Percentiles rank a stretch among this genome's conserved stretches.
phyloP scores from a whole-genome alignment of 2,888 invertebrate genomes.

The Tiliacea aurago region DNA sequence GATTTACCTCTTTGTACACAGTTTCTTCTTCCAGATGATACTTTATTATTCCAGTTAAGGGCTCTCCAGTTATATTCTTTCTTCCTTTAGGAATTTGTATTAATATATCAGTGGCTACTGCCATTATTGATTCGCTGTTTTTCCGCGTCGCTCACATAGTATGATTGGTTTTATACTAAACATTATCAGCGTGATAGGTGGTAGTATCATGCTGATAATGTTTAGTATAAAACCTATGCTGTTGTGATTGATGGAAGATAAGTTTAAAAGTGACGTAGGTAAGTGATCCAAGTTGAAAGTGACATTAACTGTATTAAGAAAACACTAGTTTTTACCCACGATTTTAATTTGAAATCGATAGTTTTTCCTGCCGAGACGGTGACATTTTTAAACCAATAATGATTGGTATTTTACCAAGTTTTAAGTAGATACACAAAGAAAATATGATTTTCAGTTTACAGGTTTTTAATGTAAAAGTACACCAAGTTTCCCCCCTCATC shows the following conservation, averaged over 20 bases:
- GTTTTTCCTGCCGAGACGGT: background rate
- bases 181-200: slow-evolving; percentile 38
- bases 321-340: background rate
- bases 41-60: slow-evolving; percentile 39
- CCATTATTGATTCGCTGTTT: slow-evolving; percentile 33
- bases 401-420: background rate
- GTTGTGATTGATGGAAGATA: slow-evolving; percentile 42
- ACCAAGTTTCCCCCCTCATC: background rate
- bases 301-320: background rate
- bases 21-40: slow-evolving; percentile 39
- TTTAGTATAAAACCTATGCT: slow-evolving; percentile 1
- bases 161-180: slow-evolving; percentile 52
- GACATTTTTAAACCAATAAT: background rate
- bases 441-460: slow-evolving; percentile 1
- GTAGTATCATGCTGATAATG: slow-evolving; percentile 23
- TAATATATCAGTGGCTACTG: slow-evolving; percentile 31
- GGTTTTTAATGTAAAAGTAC: background rate
- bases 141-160: slow-evolving; percentile 34
- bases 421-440: background rate
- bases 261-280: slow-evolving; percentile 31
- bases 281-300: slow-evolving; percentile 10
- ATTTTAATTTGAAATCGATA: background rate
- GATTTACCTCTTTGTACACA: slow-evolving; percentile 34
- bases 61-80: slow-evolving; percentile 14
- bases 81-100: slow-evolving; percentile 42